Conservation (phyloP, 2,888 invertebrate genomes). For the Drosophila dives region DNA sequence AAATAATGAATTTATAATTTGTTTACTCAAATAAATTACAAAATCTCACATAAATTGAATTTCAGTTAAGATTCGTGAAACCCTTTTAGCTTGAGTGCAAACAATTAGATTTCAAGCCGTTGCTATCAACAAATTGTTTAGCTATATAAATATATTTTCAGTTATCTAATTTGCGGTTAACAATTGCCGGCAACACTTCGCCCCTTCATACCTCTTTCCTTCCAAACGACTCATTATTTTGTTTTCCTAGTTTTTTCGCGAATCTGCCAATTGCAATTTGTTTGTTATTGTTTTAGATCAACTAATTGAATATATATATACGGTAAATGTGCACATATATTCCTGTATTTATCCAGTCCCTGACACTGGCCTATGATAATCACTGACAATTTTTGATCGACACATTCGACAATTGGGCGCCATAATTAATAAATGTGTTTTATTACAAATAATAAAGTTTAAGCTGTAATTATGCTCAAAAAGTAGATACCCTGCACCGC, state of each 20-base stretch:
- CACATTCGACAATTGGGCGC: conserved; percentile 69
- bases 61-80: conserved; percentile 4
- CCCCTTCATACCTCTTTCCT: too few species aligned
- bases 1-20: not conserved
- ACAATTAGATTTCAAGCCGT: not conserved
- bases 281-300: conserved; percentile 60
- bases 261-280: conserved; percentile 37
- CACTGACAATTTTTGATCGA: conserved; percentile 52
- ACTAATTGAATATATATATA: conserved; percentile 44
- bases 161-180: conserved; percentile 53
- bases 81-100: not conserved
- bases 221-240: conserved; percentile 13
- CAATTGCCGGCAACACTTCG: not conserved
- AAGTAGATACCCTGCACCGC: not conserved
- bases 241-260: conserved; percentile 8
- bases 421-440: conserved; percentile 49
- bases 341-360: conserved; percentile 10
- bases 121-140: conserved; percentile 34
- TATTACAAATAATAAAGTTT: conserved; percentile 29
- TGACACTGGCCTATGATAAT: conserved; percentile 38
- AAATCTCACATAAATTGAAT: conserved; percentile 1
- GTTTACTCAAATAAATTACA: not conserved
- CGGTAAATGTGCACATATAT: too few species aligned
- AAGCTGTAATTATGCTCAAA: conserved; percentile 1
- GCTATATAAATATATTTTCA: conserved; percentile 15